Conservation (phyloP, 2,888 invertebrate species). For the Hartigia nigra region DNA sequence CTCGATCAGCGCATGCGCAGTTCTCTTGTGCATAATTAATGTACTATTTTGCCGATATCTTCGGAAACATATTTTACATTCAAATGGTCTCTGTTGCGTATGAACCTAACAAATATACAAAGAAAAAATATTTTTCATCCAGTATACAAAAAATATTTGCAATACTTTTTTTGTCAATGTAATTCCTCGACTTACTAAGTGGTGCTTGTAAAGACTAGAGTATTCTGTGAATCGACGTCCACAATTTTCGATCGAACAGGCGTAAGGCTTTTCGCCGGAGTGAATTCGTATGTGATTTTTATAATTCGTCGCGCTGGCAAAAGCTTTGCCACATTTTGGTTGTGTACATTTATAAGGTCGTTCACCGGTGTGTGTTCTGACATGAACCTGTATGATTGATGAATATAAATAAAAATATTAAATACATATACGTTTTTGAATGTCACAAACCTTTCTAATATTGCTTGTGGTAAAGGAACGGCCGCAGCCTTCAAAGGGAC, state of each 20-base stretch:
- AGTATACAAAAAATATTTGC: neutral
- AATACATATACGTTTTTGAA: neutral
- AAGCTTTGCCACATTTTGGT: conserved; percentile 72
- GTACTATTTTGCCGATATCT: conserved; percentile 73
- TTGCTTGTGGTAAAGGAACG: conserved; percentile 77
- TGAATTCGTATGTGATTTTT: conserved; percentile 78
- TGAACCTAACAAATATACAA: conserved; percentile 62
- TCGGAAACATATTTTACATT: conserved; percentile 71
- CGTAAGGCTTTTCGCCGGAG: conserved; percentile 77
- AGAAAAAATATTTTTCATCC: neutral
- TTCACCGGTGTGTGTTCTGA: conserved; percentile 77
- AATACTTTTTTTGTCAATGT: neutral
- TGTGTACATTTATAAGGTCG: conserved; percentile 73
- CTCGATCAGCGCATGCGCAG: conserved; percentile 69
- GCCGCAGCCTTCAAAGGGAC: conserved; percentile 70
- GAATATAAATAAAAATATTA: neutral
- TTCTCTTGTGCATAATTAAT: conserved; percentile 72
- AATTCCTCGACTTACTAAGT: conserved; percentile 61
- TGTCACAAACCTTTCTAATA: conserved; percentile 69
- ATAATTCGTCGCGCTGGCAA: conserved; percentile 77
- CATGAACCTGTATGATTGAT: conserved; percentile 67
- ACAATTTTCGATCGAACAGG: conserved; percentile 72
- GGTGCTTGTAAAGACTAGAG: conserved; percentile 77
- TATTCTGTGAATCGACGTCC: conserved; percentile 77
- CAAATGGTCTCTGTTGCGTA: conserved; percentile 71